Evolutionary conservation across 2,113 vertebrate species (phyloP).

Genomic region (Cercopithecus mona): DNA sequence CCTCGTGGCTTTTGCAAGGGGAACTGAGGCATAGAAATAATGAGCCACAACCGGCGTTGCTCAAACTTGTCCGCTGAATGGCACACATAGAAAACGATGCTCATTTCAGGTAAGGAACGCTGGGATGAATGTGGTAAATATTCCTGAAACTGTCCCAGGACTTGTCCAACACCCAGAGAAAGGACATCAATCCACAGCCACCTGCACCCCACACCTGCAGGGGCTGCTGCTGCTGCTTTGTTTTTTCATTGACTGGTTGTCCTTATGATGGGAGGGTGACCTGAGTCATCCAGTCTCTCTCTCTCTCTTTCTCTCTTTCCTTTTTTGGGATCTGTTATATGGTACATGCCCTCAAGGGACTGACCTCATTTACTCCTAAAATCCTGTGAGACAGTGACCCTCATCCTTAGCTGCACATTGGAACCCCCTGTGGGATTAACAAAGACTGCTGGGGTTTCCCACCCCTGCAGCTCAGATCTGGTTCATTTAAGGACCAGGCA

Average conservation of each 20-base stretch:
- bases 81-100: too few relatives aligned
- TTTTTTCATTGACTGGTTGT: background rate
- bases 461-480: background rate
- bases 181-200: rapidly evolving
- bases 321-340: background rate
- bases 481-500: background rate
- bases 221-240: background rate
- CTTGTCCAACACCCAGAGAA: background rate
- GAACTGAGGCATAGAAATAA: background rate
- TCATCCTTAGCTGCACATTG: background rate
- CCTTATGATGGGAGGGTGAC: background rate
- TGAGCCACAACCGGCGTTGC: rapidly evolving
- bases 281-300: background rate
- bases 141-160: background rate
- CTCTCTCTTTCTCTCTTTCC: background rate
- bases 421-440: background rate
- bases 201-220: background rate
- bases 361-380: background rate
- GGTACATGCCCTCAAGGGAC: background rate
- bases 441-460: background rate
- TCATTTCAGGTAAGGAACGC: background rate
- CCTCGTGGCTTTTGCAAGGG: background rate
- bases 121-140: background rate
- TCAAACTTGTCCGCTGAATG: background rate
- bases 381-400: background rate